Evolutionary conservation across 2,888 invertebrate genomes (phyloP).

Genomic region (Athalia circularis): DNA sequence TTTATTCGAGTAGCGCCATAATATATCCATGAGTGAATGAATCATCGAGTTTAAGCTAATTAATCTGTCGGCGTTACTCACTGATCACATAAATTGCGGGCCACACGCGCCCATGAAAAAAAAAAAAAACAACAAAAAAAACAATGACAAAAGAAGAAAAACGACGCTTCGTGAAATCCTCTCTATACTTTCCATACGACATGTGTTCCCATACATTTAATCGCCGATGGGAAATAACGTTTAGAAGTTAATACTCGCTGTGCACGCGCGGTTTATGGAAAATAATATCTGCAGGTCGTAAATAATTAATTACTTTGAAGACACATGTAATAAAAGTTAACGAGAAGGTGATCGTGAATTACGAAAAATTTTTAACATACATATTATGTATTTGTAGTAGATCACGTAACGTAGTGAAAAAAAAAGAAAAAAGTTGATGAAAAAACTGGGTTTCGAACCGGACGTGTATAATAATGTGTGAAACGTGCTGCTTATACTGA

Average conservation of each 20-base stretch:
- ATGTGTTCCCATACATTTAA: neutral
- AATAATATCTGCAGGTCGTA: too few species aligned
- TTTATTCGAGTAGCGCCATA: neutral
- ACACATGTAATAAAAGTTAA: neutral
- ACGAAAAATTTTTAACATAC: neutral
- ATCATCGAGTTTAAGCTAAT: slow-evolving; percentile 55
- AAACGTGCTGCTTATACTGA: neutral
- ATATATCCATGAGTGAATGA: slow-evolving; percentile 50
- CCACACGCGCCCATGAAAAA: neutral
- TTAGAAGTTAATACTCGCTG: neutral
- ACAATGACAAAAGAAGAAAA: too few species aligned
- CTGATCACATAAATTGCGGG: slow-evolving; percentile 36
- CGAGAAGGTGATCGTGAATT: neutral
- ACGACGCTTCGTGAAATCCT: neutral
- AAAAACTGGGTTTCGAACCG: slow-evolving; percentile 29
- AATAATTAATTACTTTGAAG: too few species aligned
- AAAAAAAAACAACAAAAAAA: too few species aligned
- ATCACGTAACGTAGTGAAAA: too few species aligned
- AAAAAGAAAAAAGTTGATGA: neutral
- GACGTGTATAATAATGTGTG: neutral
- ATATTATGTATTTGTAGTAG: too few species aligned
- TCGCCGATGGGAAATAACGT: slow-evolving; percentile 27
- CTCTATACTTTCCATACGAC: neutral
- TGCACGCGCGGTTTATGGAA: too few species aligned
- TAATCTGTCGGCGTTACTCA: slow-evolving; percentile 60